phyloP scores from a whole-genome alignment of 2,797 vertebrate species.

The Characodon lateralis region DNA sequence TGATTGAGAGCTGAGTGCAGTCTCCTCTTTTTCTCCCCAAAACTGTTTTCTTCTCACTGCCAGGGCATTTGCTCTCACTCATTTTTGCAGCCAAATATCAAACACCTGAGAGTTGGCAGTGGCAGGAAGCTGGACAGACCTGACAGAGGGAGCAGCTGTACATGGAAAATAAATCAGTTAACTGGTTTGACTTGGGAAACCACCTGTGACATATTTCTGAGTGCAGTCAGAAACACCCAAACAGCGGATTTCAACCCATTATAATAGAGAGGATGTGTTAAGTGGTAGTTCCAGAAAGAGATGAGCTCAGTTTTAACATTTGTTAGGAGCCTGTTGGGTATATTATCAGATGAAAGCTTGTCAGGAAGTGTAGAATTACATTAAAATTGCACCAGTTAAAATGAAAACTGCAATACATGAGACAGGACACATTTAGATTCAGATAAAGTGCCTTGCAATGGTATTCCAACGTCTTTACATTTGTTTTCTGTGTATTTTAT shows the following conservation, averaged over 20 bases:
- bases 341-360: neutral
- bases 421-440: neutral
- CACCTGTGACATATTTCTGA: conserved; percentile 6
- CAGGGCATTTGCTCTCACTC: conserved; percentile 25
- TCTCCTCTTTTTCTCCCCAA: conserved; percentile 40
- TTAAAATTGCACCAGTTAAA: neutral
- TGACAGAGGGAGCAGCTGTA: conserved; percentile 31
- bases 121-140: neutral
- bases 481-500: neutral
- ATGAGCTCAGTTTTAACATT: neutral
- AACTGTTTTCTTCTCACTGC: conserved; percentile 21
- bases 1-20: conserved; percentile 26
- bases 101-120: conserved; percentile 15
- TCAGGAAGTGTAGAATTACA: neutral
- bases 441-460: neutral
- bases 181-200: conserved; percentile 14
- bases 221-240: neutral
- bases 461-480: neutral
- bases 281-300: neutral
- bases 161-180: conserved; percentile 8
- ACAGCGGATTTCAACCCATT: neutral
- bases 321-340: neutral
- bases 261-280: neutral
- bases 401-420: neutral
- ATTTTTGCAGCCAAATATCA: conserved; percentile 32